phyloP scores from a whole-genome alignment of 2,797 vertebrate genomes.

The Setipinna tenuifilis region DNA sequence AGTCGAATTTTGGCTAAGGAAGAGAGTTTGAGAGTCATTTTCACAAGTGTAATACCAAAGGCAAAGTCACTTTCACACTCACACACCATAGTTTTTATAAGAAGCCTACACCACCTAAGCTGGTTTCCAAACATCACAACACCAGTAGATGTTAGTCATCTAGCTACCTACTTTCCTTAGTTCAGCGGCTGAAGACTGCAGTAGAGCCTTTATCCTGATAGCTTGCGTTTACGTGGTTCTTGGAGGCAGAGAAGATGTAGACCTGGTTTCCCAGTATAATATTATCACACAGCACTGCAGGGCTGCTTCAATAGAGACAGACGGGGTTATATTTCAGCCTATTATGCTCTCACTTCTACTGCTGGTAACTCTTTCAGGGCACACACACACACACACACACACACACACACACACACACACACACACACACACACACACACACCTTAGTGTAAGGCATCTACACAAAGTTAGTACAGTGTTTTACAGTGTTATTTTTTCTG shows the following conservation, averaged over 20 bases:
- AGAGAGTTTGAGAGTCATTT: background rate
- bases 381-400: constrained; percentile 45
- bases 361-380: constrained; percentile 20
- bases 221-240: background rate
- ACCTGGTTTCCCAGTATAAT: background rate
- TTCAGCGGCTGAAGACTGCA: background rate
- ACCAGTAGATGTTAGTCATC: background rate
- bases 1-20: background rate
- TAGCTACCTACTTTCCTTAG: background rate
- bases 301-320: background rate
- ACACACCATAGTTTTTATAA: background rate
- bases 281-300: background rate
- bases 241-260: background rate
- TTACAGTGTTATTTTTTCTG: constrained; percentile 7
- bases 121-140: background rate
- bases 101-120: background rate
- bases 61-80: background rate
- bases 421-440: constrained; percentile 58
- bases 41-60: constrained; percentile 6
- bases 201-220: background rate
- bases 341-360: background rate
- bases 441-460: constrained; percentile 64
- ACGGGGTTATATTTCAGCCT: background rate
- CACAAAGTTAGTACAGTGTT: constrained; percentile 41
- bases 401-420: constrained; percentile 51